Evolutionary conservation across 2,113 vertebrate species (phyloP).

Genomic region (Heliornis fulica): DNA sequence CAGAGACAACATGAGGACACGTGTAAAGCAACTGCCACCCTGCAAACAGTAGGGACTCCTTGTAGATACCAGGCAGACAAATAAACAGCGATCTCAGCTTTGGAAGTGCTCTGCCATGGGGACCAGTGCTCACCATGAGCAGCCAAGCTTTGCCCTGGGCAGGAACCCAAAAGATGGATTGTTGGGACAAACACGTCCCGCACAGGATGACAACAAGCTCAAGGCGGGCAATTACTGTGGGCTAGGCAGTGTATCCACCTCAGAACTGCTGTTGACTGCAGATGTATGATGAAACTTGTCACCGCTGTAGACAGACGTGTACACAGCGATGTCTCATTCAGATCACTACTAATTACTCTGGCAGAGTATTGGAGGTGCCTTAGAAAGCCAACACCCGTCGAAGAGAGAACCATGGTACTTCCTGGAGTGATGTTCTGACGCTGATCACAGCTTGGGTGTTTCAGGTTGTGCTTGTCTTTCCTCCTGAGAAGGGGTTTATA

Average conservation of each 20-base stretch:
- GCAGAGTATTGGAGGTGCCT: neutral
- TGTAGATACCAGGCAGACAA: neutral
- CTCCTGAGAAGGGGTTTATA: neutral
- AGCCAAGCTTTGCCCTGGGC: fast-evolving
- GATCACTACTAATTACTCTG: constrained; percentile 35
- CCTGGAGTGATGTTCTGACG: neutral
- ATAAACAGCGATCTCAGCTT: neutral
- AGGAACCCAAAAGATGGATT: fast-evolving
- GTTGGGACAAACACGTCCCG: neutral
- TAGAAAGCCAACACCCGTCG: neutral
- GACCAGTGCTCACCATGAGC: fast-evolving
- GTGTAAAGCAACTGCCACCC: neutral
- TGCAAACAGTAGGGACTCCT: neutral
- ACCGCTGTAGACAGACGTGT: neutral
- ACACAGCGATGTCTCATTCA: constrained; percentile 7
- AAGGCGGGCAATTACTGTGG: neutral
- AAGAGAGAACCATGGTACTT: neutral
- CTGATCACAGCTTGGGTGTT: neutral
- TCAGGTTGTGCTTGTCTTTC: neutral
- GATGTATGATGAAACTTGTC: neutral
- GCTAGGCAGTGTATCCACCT: constrained; percentile 11
- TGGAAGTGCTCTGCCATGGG: neutral
- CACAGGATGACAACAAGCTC: neutral
- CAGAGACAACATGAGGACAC: fast-evolving
- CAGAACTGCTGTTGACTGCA: constrained; percentile 9